Evolutionary conservation across 2,797 vertebrate species (phyloP), one percentile per base, ranked within the genome.

Genomic region (Triplophysa bombifrons): DNA sequence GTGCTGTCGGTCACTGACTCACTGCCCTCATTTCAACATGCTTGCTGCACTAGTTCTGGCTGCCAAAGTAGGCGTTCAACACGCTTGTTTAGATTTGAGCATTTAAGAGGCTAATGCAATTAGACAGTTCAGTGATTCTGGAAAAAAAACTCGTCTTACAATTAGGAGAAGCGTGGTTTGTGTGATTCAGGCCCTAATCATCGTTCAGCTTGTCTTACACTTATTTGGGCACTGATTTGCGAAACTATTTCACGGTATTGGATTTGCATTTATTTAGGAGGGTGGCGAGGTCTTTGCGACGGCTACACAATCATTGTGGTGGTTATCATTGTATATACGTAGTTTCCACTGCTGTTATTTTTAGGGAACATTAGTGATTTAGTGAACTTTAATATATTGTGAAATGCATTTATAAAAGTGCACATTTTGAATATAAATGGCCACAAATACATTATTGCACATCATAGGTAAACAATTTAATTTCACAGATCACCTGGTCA

Each of bases 51-150:
- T 46, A 17, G 38, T 50, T 69, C 53, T 60, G n/a, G 48, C 67
- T 70, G 69, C 50, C 60, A 72, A 72, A 65, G n/a, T 20, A 63
- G 60, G 20, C 48, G 34, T 65, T 78, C 69, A 64, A 10, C 22
- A 13, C 68, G 22, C 34, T 72, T 79, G 72, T 74, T 74, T 74
- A 50, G 78, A 50, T 67, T 67, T 67, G 41, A 51, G 46, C 44
- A 27, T 74, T 80, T 75, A 74, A 74, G 64, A 41, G 48, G 38
- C 69, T 72, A 79, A 79, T 79, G 77, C 50, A 79, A 65, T 79
- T 72, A 79, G 77, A 79, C 77, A 72, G 77, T 65, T 79, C 60
- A 72, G 20, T 79, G 77, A 72, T 55, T 78, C 46, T 71, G 30
- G 13, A 58, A 63, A 51, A 51, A 78, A 79, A 50, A 51, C 60